phyloP scores from a whole-genome alignment of 92 coral and sea anemone genomes.

The Actinostola sp. region DNA sequence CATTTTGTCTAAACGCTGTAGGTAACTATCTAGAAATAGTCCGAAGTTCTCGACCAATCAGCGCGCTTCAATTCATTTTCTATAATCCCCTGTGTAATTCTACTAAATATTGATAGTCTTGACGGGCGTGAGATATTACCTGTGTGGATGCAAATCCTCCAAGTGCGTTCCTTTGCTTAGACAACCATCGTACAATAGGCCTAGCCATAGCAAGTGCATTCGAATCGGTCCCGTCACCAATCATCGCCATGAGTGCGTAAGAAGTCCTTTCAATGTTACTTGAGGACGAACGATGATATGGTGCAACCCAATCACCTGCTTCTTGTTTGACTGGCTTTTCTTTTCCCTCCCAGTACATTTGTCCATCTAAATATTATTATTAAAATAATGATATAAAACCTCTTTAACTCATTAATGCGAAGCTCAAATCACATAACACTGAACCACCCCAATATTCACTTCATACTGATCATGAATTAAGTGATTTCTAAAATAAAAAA shows the following conservation, averaged over 20 bases:
- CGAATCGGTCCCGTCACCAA: conserved; percentile 38
- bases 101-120: too few species aligned
- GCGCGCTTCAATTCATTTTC: too few species aligned
- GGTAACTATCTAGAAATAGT: too few species aligned
- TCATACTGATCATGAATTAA: too few species aligned
- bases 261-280: conserved; percentile 94
- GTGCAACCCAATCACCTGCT: conserved; percentile 37
- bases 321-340: conserved; percentile 14
- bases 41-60: too few species aligned
- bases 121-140: too few species aligned
- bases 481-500: too few species aligned
- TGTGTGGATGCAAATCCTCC: conserved; percentile 98
- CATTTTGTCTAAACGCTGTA: too few species aligned
- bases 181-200: conserved; percentile 85
- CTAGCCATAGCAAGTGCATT: conserved; percentile 41
- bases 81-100: too few species aligned
- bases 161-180: conserved; percentile 82
- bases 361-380: conserved; percentile 61
- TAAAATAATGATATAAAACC: neutral
- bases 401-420: too few species aligned
- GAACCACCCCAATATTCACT: too few species aligned
- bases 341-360: conserved; percentile 76
- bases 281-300: conserved; percentile 70
- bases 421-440: too few species aligned
- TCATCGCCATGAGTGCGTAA: conserved; percentile 81